Conservation (phyloP, 2,888 invertebrate species). For the Macaria liturata region DNA sequence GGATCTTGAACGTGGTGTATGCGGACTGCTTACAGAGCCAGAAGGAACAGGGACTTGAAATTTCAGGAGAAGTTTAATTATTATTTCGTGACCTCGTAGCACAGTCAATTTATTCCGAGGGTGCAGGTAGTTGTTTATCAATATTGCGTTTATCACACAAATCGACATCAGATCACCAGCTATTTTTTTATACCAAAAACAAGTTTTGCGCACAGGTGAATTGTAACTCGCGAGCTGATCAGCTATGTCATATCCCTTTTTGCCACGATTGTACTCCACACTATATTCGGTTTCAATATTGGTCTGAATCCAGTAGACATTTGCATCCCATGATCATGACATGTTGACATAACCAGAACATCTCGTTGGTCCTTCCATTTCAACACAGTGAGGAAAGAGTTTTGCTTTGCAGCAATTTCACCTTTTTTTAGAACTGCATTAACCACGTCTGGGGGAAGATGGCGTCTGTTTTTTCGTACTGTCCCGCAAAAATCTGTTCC, state of each 20-base stretch:
- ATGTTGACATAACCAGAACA: constrained; percentile 15
- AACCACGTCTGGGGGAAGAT: constrained; percentile 16
- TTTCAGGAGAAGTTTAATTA: background rate
- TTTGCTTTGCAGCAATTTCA: constrained; percentile 18
- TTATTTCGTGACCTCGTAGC: background rate
- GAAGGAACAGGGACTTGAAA: background rate
- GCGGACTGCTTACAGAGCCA: background rate
- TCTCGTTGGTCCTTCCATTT: constrained; percentile 21
- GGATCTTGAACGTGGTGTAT: background rate
- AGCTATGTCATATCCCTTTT: too few relatives aligned
- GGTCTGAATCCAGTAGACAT: constrained; percentile 19
- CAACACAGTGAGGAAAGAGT: constrained; percentile 15
- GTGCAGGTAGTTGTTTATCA: constrained; percentile 17
- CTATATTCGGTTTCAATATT: constrained; percentile 26
- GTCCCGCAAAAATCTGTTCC: constrained; percentile 26
- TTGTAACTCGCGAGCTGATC: constrained; percentile 24
- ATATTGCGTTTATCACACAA: constrained; percentile 22
- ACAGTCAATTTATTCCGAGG: background rate
- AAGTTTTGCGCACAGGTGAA: constrained; percentile 26
- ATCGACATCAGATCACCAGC: constrained; percentile 22
- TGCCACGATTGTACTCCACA: constrained; percentile 21
- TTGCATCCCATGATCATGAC: constrained; percentile 22
- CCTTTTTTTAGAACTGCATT: constrained; percentile 14
- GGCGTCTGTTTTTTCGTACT: constrained; percentile 20
- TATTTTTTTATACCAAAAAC: constrained; percentile 30